Percentiles rank a stretch among this genome's conserved stretches.
phyloP scores from a whole-genome alignment of 2,888 invertebrate species.

The Heteropelma amictum region DNA sequence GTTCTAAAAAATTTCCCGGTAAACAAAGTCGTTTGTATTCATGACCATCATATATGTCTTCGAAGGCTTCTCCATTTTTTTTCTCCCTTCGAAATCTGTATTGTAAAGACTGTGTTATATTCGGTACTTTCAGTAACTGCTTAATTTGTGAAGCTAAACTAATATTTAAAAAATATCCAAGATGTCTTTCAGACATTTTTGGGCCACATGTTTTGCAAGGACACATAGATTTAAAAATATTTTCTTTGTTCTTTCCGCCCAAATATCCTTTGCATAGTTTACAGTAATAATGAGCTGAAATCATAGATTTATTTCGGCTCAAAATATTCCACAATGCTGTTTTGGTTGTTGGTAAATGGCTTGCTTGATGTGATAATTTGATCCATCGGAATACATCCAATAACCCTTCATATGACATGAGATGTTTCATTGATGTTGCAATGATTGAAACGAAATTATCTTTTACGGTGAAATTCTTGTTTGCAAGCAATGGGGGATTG shows the following conservation, averaged over 20 bases:
- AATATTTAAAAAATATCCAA: not conserved
- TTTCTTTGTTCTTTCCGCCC: not conserved
- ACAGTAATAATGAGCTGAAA: not conserved
- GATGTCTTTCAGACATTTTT: not conserved
- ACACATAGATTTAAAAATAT: not conserved
- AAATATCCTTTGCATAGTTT: not conserved
- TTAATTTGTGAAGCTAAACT: not conserved
- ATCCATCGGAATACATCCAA: not conserved
- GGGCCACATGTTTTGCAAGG: not conserved
- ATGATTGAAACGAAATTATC: not conserved
- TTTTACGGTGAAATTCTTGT: not conserved
- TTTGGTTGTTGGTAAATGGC: not conserved
- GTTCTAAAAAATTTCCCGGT: not conserved
- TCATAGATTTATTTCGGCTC: not conserved
- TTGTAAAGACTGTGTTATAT: not conserved
- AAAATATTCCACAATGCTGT: not conserved
- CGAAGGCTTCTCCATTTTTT: conserved; percentile 8
- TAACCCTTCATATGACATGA: not conserved
- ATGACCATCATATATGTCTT: conserved; percentile 50
- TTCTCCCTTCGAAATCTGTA: conserved; percentile 11
- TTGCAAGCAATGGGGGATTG: not conserved
- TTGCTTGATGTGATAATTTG: conserved; percentile 2
- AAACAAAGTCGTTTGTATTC: conserved; percentile 26
- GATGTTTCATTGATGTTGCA: conserved; percentile 3
- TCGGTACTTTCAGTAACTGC: not conserved